Evolutionary conservation across 92 coral and sea anemone species (phyloP), one percentile per base, ranked within the genome.

Genomic region (Porites evermanni): DNA sequence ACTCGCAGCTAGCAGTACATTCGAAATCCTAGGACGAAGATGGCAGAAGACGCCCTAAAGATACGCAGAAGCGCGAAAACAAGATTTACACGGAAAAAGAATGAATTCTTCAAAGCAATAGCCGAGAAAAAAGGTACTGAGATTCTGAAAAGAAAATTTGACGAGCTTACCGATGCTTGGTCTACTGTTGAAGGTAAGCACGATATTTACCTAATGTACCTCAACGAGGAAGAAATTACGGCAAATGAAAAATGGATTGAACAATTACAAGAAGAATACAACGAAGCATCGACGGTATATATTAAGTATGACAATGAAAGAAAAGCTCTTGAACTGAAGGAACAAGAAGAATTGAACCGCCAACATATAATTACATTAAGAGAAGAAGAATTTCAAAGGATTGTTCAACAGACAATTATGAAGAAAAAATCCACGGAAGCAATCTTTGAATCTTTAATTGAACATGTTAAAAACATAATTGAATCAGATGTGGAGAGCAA

Each of bases 1-100:
- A 17, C 69, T 83, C 20, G 24, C 47, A 29, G 59, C 75, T 44
- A 76, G 75, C 93, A 64, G 75, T 72, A 90, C 89, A 87, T 80
- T 82, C 84, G 84, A 90, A 85, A 79, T 86, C 90, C 87, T 4
- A 54, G 23, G 61, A 26, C 32, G 68, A 75, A n/a, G 64, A 81
- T 88, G 91, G 81, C 87, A 65, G 89, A 90, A 80, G 93, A 74
- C 67, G 83, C 90, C 71, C 85, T 76, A 78, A 85, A 71, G 73
- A 66, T 75, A 56, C 79, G 91, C 24, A 68, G 87, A 23, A 54
- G 75, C 64, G 87, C 91, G 66, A 82, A 88, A 73, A 44, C 87
- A 59, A 73, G 73, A 38, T 88, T 81, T 14, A 88, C 87, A 63
- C 52, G 84, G 60, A 88, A 88, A 76, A 75, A 67, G 80, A 88